Percentiles rank a stretch among this genome's conserved stretches.
These are phyloP conservation scores for Vultur gryphus DNA, from an alignment of 2,797 vertebrate genomes.

Conservation along the genomic window DNA sequence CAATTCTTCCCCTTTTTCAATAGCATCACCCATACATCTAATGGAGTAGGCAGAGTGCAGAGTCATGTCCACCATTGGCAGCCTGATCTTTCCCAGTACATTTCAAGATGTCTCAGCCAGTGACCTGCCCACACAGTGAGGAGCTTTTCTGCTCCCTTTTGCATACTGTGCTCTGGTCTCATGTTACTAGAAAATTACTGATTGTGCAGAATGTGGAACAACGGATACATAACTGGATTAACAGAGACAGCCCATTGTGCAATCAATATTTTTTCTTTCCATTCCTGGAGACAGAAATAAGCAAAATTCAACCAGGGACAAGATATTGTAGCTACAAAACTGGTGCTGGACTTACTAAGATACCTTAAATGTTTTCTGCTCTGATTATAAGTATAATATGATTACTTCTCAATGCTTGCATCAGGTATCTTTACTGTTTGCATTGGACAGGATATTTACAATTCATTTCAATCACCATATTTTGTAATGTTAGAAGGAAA, in stretches of 20 bases:
- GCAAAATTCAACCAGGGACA: background rate
- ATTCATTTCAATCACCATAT: background rate
- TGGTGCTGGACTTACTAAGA: background rate
- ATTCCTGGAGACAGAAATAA: background rate
- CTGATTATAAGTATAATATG: background rate
- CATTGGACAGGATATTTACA: background rate
- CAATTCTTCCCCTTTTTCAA: background rate
- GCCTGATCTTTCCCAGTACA: background rate
- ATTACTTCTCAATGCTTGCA: background rate
- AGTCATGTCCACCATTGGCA: background rate
- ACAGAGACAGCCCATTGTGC: background rate
- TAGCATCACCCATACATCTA: background rate
- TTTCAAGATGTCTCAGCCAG: background rate
- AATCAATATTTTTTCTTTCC: background rate
- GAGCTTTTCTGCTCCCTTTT: background rate
- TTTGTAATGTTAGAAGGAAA: background rate
- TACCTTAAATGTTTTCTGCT: background rate
- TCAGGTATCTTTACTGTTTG: background rate
- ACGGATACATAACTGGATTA: background rate
- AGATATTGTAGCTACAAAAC: background rate
- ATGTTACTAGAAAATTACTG: background rate
- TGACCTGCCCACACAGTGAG: background rate
- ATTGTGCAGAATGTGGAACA: background rate
- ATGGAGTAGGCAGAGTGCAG: background rate
- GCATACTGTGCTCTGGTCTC: background rate